Base-by-base conservation (phyloP, 2,113 vertebrate genomes). In the Seriola aureovittata region DNA sequence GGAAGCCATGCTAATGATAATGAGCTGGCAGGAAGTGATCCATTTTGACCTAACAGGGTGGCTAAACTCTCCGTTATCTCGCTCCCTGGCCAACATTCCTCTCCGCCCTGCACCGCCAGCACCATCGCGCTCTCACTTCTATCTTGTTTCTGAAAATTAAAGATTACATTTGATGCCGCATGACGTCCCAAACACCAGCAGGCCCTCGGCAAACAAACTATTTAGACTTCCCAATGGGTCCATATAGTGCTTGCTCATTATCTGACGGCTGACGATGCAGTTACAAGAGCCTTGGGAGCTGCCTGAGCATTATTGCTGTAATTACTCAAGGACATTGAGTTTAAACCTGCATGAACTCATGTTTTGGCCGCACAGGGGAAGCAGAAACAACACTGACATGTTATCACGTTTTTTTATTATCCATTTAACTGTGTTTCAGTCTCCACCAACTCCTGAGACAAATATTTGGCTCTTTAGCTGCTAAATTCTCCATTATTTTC, bases 1-100 rank as follows among this genome's bases (percentile, higher is more conserved):
- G 89, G 89, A 93, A 91, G 90, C 78, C 72, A 71, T 68, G 83
- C 59, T 85, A 73, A 75, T 62, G 85, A 88, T 91, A 91, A 89
- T 68, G 85, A 82, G 72, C 69, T 54, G 48, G 54, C 86, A 88
- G 90, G 90, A 92, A 93, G 77, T 85, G 75, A 86, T 82, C 32
- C 57, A 70, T 84, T 90, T 83, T 44, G 58, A 84, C 78, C 72
- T 2, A 34, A 78, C 25, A 0, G 16, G 44, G 64, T 14, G 63
- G 50, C 65, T 68, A 65, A 81, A 78, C 52, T 40, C 48, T 19
- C 48, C 12, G 32, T 75, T 81, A 84, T 87, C 77, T 57, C 13
- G 19, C 52, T 46, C 34, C 4, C 8, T 14, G 16, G 57, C 77
- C 29, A 34, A 38, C 69, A 69, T 78, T 84, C 71, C 63, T 84